Percentiles rank a stretch among this genome's conserved stretches.
Conservation (phyloP, 2,113 vertebrate species). For the Oophaga pumilio region DNA sequence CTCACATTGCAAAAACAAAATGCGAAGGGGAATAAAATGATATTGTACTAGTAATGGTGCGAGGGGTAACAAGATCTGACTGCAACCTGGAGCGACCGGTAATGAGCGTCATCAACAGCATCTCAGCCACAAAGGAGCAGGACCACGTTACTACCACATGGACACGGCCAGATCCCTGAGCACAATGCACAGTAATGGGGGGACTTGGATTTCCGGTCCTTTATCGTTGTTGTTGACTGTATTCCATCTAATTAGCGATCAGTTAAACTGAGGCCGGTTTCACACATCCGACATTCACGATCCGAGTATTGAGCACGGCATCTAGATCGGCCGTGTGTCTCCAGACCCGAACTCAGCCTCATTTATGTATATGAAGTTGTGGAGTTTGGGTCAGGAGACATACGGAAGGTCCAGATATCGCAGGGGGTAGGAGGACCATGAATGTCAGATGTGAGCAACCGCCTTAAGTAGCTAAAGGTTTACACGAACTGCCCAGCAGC, state of each 20-base stretch:
- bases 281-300: no score
- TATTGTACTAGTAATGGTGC: not conserved
- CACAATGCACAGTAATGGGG: not conserved
- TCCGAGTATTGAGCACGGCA: no score
- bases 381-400: no score
- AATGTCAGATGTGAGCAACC: no score
- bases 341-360: no score
- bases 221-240: not conserved
- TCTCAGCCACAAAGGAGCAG: not conserved
- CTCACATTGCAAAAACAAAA: not conserved
- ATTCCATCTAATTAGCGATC: not conserved
- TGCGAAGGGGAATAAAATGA: not conserved
- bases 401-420: no score
- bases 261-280: no score
- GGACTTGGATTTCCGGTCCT: not conserved
- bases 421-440: no score
- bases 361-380: no score
- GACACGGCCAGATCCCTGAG: not conserved
- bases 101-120: constrained; percentile 4
- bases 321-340: no score
- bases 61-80: constrained; percentile 22
- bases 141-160: not conserved
- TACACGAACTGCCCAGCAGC: no score
- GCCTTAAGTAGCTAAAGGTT: no score
- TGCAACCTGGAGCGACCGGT: not conserved